A percentile compares a stretch with the other conserved stretches of the same genome.
phyloP scores from a whole-genome alignment of 2,113 vertebrate species.

The Bubo scandiacus region DNA sequence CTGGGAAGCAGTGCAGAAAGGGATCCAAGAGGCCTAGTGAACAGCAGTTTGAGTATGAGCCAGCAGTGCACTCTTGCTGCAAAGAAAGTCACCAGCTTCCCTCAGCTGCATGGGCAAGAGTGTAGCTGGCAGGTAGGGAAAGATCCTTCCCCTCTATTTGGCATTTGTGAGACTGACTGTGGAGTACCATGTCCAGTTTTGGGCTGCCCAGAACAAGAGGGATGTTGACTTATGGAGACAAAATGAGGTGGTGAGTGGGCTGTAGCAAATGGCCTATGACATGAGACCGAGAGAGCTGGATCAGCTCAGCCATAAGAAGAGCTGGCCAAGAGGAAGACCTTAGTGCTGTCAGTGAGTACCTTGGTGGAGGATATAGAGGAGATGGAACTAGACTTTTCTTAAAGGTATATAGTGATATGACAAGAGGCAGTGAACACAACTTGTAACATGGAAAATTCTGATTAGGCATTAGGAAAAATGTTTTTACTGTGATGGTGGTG shows the following conservation, averaged over 20 bases:
- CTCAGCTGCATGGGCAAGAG: rapidly evolving
- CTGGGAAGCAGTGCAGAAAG: neutral
- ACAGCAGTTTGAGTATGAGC: neutral
- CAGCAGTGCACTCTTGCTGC: neutral
- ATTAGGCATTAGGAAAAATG: neutral
- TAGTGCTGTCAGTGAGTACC: neutral
- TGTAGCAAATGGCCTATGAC: neutral
- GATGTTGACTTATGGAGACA: neutral
- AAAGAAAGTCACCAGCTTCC: neutral
- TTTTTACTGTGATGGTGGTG: neutral
- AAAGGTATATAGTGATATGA: neutral
- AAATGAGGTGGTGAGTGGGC: neutral
- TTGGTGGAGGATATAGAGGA: neutral
- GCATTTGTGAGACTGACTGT: neutral
- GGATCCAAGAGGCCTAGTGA: neutral
- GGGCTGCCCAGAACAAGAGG: neutral
- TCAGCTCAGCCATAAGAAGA: neutral
- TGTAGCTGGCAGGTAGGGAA: neutral
- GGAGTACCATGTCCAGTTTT: neutral
- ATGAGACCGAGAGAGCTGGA: neutral
- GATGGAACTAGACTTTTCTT: neutral
- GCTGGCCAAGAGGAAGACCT: neutral
- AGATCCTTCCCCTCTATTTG: neutral
- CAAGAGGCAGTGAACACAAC: neutral
- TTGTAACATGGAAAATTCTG: neutral